These are phyloP conservation scores for Plectropomus leopardus DNA, from an alignment of 2,113 vertebrate genomes.

Conservation along the genomic window DNA sequence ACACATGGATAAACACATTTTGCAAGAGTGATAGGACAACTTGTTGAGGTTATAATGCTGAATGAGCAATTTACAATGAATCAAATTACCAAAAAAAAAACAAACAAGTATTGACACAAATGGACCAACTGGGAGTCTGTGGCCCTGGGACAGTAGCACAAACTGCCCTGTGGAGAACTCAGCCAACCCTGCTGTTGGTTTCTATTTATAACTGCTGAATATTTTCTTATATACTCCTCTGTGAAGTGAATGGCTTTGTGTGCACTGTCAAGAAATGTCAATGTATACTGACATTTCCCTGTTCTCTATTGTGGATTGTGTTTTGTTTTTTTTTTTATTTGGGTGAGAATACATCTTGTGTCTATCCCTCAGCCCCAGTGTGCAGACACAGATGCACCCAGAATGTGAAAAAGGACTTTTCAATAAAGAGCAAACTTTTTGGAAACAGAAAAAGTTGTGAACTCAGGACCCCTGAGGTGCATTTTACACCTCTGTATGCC, in stretches of 20 bases:
- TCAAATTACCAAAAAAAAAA: not conserved
- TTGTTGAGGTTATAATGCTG: too few species aligned
- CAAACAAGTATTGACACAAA: not conserved
- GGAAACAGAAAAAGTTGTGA: slow-evolving; percentile 24
- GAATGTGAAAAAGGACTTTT: slow-evolving; percentile 13
- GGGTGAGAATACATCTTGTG: not conserved
- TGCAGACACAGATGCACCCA: slow-evolving; percentile 1
- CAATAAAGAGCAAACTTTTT: slow-evolving; percentile 11
- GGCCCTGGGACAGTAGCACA: too few species aligned
- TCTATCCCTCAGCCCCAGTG: not conserved
- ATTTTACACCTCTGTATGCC: slow-evolving; percentile 9
- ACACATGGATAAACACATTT: too few species aligned
- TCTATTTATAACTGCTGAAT: not conserved
- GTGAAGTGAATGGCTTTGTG: slow-evolving; percentile 4
- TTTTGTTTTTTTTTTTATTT: not conserved
- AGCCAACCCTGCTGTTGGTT: not conserved
- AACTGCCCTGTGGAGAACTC: not conserved
- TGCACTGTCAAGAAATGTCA: slow-evolving; percentile 2
- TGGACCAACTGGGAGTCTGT: too few species aligned
- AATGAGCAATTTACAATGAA: not conserved
- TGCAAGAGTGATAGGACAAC: too few species aligned
- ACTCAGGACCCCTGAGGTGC: not conserved
- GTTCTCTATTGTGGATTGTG: not conserved
- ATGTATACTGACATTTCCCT: not conserved
- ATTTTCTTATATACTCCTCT: not conserved